Conservation (phyloP, 2,113 vertebrate genomes). For the Sialia sialis region DNA sequence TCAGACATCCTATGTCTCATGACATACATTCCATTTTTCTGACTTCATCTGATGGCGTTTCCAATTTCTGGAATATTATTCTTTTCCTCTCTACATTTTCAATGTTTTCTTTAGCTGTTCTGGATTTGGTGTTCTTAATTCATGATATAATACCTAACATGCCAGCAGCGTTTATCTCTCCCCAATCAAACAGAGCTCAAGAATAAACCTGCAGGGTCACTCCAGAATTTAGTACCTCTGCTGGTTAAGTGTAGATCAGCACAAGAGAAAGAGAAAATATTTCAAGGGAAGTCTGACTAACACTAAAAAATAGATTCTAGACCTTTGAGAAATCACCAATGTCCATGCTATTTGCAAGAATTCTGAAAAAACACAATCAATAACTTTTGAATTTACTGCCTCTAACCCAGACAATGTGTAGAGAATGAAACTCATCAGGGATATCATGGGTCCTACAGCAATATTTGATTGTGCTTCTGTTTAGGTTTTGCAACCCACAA, state of each 20-base stretch:
- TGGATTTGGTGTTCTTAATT: neutral
- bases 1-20: slow-evolving; percentile 17
- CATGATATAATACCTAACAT: neutral
- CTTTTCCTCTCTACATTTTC: neutral
- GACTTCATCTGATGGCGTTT: slow-evolving; percentile 31
- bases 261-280: neutral
- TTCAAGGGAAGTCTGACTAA: neutral
- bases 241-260: neutral
- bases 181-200: neutral
- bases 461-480: neutral
- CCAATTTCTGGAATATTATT: slow-evolving; percentile 15
- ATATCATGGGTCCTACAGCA: neutral
- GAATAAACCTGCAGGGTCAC: neutral
- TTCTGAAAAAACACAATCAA: neutral
- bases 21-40: slow-evolving; percentile 20
- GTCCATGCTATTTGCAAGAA: neutral
- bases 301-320: neutral
- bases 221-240: neutral
- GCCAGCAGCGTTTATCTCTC: neutral
- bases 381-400: neutral
- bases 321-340: neutral
- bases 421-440: neutral
- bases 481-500: neutral
- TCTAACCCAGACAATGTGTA: neutral
- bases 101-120: neutral